Base-by-base conservation (phyloP, 1,140 invertebrate species). In the Pseudomyrmex pallidus region DNA sequence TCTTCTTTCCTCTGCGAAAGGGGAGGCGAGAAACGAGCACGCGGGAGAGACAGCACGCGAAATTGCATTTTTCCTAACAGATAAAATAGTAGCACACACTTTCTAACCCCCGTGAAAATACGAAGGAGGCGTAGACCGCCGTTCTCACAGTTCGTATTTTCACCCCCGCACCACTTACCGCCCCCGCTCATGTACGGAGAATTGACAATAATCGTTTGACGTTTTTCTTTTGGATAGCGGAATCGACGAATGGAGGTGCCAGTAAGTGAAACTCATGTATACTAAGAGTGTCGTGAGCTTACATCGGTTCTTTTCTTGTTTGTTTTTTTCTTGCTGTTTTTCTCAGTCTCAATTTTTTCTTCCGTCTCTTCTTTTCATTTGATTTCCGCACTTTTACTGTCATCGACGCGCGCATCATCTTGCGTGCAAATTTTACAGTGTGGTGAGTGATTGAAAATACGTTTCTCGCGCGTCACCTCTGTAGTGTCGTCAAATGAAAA, bases 211-310 rank as follows among this genome's bases (percentile, higher is more conserved):
- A 93, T 93, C 87, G 64, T 90, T 91, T 80, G 59, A 90, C 63
- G 35, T 91, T 93, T 92, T 82, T 89, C 35, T 89, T 87, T 78
- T 54, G 85, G 93, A 86, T 95, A 97, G 97, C 96, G 95, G 96
- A 97, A 95, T 96, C 96, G 91, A 95, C 96, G 94, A 96, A 96
- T 96, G 97, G 96, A 97, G 97, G 97, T 95, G 96, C 96, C 95
- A 97, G 97, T 98, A 97, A 97, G 97, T 97, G 93, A 91, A 92
- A 92, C 85, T 86, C 35, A 35, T 35, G 91, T 46, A 82, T 93
- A 90, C 57, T 94, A 93, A 93, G 91, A 91, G 93, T 94, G 93
- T 72, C 82, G 90, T 93, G 93, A 92, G 88, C 64, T 61, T 3
- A 22, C 35, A 20, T 57, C 50, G n/a, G 25, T 46, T 35, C 74